These are phyloP conservation scores for Embiotoca jacksoni DNA, from an alignment of 2,113 vertebrate species.

Conservation along the genomic window DNA sequence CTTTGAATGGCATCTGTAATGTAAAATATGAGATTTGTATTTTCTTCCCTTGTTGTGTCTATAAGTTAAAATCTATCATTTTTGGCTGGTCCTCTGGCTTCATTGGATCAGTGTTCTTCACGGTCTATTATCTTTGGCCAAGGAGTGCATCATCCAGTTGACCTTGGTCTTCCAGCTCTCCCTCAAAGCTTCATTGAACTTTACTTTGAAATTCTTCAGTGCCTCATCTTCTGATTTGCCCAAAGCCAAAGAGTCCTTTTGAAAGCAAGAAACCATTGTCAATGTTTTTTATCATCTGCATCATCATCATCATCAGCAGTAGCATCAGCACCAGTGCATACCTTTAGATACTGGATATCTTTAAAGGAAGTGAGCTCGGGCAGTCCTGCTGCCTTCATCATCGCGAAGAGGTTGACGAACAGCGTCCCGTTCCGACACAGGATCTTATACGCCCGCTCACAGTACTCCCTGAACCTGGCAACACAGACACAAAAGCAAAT, in stretches of 20 bases:
- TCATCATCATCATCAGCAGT: neutral
- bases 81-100: constrained; percentile 22
- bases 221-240: constrained; percentile 96
- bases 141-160: constrained; percentile 98
- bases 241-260: constrained; percentile 94
- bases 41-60: constrained; percentile 32
- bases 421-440: constrained; percentile 93
- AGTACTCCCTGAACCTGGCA: constrained; percentile 93
- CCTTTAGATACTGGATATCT: constrained; percentile 99
- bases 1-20: constrained; percentile 51
- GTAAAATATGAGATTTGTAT: constrained; percentile 37
- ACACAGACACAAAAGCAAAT: neutral
- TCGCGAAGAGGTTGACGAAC: constrained; percentile 96
- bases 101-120: constrained; percentile 65
- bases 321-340: constrained; percentile 51
- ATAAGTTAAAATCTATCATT: constrained; percentile 49
- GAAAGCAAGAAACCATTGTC: constrained; percentile 11
- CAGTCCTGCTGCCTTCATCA: constrained; percentile 97
- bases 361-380: constrained; percentile 97
- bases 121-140: constrained; percentile 96
- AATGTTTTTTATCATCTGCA: neutral
- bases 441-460: constrained; percentile 96
- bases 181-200: constrained; percentile 96
- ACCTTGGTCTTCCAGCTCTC: constrained; percentile 99
- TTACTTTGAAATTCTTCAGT: constrained; percentile 96